Conservation (phyloP, 1,140 invertebrate genomes). For the Stratiolaelaps scimitus region DNA sequence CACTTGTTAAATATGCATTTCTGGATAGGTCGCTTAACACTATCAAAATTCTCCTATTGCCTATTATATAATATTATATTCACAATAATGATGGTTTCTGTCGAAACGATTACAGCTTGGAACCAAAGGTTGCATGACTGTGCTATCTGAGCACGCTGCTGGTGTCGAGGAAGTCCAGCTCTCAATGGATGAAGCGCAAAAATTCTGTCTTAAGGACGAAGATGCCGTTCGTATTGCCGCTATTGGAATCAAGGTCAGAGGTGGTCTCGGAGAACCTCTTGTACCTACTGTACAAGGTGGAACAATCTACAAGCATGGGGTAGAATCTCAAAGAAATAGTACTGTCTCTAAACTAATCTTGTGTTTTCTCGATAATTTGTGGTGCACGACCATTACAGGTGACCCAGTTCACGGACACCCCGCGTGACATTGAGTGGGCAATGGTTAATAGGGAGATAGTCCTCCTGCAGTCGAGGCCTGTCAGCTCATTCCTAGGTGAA, state of each 20-base stretch:
- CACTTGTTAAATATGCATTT: not conserved
- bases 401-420: no score
- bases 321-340: no score
- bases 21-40: not conserved
- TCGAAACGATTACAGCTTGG: not conserved
- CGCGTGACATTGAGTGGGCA: no score
- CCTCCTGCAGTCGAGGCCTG: no score
- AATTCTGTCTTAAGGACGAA: not conserved
- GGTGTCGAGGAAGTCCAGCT: not conserved
- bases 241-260: not conserved
- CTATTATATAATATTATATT: not conserved
- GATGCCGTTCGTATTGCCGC: not conserved
- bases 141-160: not conserved
- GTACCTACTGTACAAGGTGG: no score
- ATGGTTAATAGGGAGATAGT: no score
- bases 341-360: no score
- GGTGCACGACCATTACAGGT: no score
- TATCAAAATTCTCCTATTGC: not conserved
- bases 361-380: no score
- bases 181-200: not conserved
- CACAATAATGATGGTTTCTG: not conserved
- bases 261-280: no score
- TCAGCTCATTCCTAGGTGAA: no score
- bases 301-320: no score
- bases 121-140: not conserved